phyloP scores from a whole-genome alignment of 2,888 invertebrate genomes.

The Drosophila gaucha region DNA sequence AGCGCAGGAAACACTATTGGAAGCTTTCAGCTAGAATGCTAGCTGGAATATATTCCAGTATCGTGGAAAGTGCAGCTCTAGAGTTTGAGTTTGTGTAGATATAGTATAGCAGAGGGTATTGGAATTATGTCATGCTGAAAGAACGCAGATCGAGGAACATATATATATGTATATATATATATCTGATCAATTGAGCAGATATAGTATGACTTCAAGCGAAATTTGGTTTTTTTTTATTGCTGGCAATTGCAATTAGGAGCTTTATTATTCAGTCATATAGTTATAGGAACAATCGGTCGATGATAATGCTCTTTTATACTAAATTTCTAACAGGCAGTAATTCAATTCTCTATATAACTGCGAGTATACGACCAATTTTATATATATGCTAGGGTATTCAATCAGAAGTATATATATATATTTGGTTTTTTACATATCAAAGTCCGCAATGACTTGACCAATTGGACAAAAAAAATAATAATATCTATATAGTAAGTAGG shows the following conservation, averaged over 20 bases:
- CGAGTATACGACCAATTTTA: no score
- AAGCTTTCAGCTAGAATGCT: neutral
- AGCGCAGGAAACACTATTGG: neutral
- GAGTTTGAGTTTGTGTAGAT: neutral
- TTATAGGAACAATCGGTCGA: no score
- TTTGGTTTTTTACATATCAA: constrained; percentile 11
- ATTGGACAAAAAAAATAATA: constrained; percentile 11
- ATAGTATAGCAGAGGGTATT: no score
- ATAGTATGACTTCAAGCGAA: neutral
- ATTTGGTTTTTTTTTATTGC: neutral
- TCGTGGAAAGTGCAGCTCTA: no score
- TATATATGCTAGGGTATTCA: neutral
- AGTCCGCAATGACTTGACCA: constrained; percentile 34
- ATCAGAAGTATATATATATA: neutral
- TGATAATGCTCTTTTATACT: no score
- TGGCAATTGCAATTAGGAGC: neutral
- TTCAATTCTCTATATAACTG: no score
- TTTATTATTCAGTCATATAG: neutral
- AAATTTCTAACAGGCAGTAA: no score
- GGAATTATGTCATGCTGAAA: neutral
- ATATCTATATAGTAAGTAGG: neutral
- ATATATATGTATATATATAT: neutral
- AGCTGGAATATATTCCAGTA: neutral
- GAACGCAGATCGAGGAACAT: neutral
- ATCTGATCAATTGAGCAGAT: neutral